Base-by-base conservation (phyloP, 2,888 invertebrate genomes). In the Tachina lurida region DNA sequence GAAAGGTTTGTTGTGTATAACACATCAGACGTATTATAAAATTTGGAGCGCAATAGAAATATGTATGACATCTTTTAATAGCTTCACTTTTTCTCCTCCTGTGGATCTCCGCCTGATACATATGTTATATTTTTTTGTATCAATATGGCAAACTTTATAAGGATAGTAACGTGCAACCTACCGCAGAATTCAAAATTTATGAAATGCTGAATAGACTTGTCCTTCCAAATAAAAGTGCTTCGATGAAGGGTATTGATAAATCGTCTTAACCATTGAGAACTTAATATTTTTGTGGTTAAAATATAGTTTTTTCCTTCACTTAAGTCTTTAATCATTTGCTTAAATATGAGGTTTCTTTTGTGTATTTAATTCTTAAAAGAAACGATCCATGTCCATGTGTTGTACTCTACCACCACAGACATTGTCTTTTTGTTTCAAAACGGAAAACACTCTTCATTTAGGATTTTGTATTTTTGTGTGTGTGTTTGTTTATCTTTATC, bases 271-370 rank as follows among this genome's bases (percentile, higher is more conserved):
- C 13, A n/a, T 13, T n/a, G 12, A 31, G 10, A 22, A 56, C 17
- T 60, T 47, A 47, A 47, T n/a, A 3, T 9, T 45, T 45, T n/a
- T 45, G 58, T 39, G 17, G 63, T 81, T 17, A 45, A 43, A 43
- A 15, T 31, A 56, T 39, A 45, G 3, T 47, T 77, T 54, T 84
- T 81, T 70, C 62, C 65, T 75, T 41, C 17, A 65, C 75, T 84
- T n/a, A 54, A 77, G 74, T 78, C 77, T 84, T 84, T 81, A 81
- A 87, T 81, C 74, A 86, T 86, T 81, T 86, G 63, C 49, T 77
- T 86, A 86, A 86, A 73, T 84, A 86, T 70, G 62, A 65, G 73
- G 54, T 77, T 75, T 74, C 31, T 45, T 83, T 54, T 31, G 31
- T 31, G 45, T 52, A 62, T 71, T 68, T 65, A 56, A 65, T 56